Evolutionary conservation across 2,797 vertebrate genomes (phyloP), one percentile per base, ranked within the genome.

Genomic region (Sardinella longiceps): DNA sequence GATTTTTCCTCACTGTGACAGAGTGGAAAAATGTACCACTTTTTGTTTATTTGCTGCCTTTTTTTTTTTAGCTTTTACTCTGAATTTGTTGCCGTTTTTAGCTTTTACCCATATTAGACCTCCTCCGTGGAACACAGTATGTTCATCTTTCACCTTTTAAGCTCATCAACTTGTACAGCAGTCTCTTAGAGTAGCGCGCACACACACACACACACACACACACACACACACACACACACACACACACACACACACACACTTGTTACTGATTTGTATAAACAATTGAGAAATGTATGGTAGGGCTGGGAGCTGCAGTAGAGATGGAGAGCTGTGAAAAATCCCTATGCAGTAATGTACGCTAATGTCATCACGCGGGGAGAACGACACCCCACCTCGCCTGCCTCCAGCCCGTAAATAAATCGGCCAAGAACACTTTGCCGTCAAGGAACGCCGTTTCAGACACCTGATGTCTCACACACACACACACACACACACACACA

Each of bases 191-290:
- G 18, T 53, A 20, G 51, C 85, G 86, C 87, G 90, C 84, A 81
- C 74, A 85, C 80, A 85, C 43, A 48, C 46, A 66, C 25, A 0
- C 45, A 88, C 63, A 70, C 63, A 33, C 63, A 87, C 86, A 92
- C 89, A 70, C 87, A 90, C 84, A 80, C 45, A 60, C n/a, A 0
- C 43, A 88, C 58, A 60, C 58, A 25, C 58, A 88, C 86, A 92
- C 89, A 70, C 87, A 90, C 84, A 80, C 58, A 85, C 81, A 86
- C 37, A 81, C 46, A 63, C n/a, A 1, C 45, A 88, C 86, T 90
- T 91, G 88, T 91, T 92, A 87, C 90, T 93, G 90, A 93, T 93
- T 92, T 92, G 83, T 90, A 92, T 92, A 92, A 74, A 84, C 84
- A 84, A 86, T 85, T 81, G 51, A 83, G 84, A 56, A 91, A 92